Percentiles rank a stretch among this genome's conserved stretches.
These are phyloP conservation scores for Meteorus sp. DNA, from an alignment of 1,140 invertebrate genomes.

Conservation along the genomic window DNA sequence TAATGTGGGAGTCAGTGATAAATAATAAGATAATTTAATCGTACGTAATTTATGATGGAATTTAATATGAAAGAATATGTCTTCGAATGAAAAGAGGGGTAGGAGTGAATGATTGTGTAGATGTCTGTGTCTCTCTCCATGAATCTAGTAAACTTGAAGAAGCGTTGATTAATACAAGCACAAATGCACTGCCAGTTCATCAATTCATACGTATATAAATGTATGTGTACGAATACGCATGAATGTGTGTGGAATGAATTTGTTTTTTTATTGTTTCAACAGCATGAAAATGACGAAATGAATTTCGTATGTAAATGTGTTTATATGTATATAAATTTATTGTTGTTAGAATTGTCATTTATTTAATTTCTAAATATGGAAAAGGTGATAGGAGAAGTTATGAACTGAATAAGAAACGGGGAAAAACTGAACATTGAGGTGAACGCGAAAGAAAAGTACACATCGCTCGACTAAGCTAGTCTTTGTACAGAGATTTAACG, in stretches of 20 bases:
- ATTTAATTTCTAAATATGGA: slow-evolving; percentile 44
- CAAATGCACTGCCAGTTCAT: no score
- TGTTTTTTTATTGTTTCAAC: no score
- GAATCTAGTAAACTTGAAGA: no score
- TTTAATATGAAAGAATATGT: neutral
- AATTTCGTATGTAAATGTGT: slow-evolving; percentile 55
- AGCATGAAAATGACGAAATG: neutral
- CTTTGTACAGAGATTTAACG: slow-evolving; percentile 49
- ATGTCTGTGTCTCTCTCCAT: no score
- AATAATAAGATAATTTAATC: slow-evolving; percentile 22
- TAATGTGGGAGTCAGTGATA: slow-evolving; percentile 32
- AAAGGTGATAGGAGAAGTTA: slow-evolving; percentile 21
- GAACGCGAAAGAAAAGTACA: no score
- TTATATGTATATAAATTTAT: slow-evolving; percentile 58
- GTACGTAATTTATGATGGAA: slow-evolving; percentile 22
- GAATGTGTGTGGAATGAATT: no score
- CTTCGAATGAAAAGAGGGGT: slow-evolving; percentile 3
- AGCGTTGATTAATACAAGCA: no score
- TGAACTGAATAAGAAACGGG: neutral
- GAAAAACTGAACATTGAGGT: neutral
- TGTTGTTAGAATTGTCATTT: slow-evolving; percentile 42
- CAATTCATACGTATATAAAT: no score
- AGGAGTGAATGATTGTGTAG: no score
- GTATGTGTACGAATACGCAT: no score
- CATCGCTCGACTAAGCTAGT: slow-evolving; percentile 55